Percentiles rank a stretch among this genome's conserved stretches.
Conservation (phyloP, 2,888 invertebrate species). For the Sturmia bella region DNA sequence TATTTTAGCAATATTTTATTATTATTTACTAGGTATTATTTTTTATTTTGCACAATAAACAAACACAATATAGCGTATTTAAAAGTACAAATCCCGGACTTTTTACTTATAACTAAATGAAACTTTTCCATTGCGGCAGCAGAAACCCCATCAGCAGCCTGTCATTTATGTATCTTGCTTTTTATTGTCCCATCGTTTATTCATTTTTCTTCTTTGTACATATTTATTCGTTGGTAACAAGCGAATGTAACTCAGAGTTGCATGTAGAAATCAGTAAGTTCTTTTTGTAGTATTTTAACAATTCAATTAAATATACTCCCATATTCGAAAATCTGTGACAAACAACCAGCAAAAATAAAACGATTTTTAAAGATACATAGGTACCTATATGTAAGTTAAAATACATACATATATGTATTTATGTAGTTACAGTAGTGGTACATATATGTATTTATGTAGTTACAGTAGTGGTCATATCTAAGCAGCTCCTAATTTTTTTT, state of each 20-base stretch:
- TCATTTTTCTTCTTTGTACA: conserved; percentile 60
- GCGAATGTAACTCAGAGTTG: conserved; percentile 64
- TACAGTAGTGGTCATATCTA: too few species aligned
- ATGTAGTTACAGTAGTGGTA: too few species aligned
- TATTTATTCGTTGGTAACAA: conserved; percentile 57
- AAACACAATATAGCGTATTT: conserved; percentile 62
- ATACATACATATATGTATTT: too few species aligned
- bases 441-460: too few species aligned
- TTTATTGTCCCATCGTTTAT: conserved; percentile 46
- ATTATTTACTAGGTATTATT: conserved; percentile 38
- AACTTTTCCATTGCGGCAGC: conserved; percentile 64
- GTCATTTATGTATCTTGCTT: conserved; percentile 57
- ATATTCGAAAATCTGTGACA: too few species aligned
- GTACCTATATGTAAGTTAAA: too few species aligned
- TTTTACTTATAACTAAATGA: conserved; percentile 72
- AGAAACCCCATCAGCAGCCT: conserved; percentile 62
- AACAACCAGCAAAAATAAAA: too few species aligned
- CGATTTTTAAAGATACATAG: too few species aligned
- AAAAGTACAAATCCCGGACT: conserved; percentile 71
- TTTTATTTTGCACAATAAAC: conserved; percentile 43
- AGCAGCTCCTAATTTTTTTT: too few species aligned
- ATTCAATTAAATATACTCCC: background rate
- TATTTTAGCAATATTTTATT: background rate
- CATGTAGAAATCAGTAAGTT: conserved; percentile 44
- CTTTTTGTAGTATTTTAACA: background rate